Evolutionary conservation across 2,888 invertebrate species (phyloP), one percentile per base, ranked within the genome.

Genomic region (Minunthozetes semirufus): DNA sequence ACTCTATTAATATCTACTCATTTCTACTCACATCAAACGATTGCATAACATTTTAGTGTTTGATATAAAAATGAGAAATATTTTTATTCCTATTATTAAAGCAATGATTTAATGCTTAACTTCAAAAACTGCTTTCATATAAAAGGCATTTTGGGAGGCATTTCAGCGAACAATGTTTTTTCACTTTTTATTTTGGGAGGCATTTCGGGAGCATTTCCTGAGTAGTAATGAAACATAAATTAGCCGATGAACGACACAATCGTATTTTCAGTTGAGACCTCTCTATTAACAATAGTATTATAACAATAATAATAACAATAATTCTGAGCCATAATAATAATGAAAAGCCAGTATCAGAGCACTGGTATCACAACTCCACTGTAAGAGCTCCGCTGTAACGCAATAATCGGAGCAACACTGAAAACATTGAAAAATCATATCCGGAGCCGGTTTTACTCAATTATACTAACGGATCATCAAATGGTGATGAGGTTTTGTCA

Each of bases 141-240:
- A 70, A 70, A 68, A 48, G 70, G 22, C 46, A 68, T 68, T 68
- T 68, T 59, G 29, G 48, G 22, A 11, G n/a, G n/a, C n/a, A n/a
- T n/a, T n/a, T n/a, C n/a, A n/a, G 42, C 46, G 48, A 70, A 70
- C 46, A 70, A 70, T 70, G 48, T 22, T 46, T 70, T 70, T 70
- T 70, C 70, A 70, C 70, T 70, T 70, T 66, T 61, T 61, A 61
- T n/a, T 70, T 70, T 70, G 13, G 33, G 70, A 46, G 48, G 70
- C 70, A 70, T 70, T 70, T 70, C 70, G 33, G 70, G 25, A 27
- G 70, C 70, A 70, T 70, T 70, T 70, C 70, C 70, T 70, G 70
- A 70, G 46, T 46, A 48, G 70, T 70, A 70, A 70, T 70, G 70
- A 70, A 70, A 70, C 70, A 70, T 70, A 70, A 70, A 70, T 70